These are phyloP conservation scores for Harpalus rubripes DNA, from an alignment of 2,888 invertebrate species.

Conservation along the genomic window DNA sequence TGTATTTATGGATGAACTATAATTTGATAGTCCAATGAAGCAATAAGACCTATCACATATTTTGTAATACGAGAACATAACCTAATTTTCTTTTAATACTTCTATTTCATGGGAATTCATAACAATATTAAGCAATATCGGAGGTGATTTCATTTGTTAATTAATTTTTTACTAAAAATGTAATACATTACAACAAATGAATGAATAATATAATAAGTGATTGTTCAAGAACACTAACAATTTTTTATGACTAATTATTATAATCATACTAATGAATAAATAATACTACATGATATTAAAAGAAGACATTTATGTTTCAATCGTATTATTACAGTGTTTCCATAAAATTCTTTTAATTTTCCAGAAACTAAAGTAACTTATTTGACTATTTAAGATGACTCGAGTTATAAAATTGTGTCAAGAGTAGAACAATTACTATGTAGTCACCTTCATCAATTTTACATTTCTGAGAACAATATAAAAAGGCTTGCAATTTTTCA, in stretches of 20 bases:
- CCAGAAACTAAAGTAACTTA: neutral
- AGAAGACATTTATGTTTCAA: neutral
- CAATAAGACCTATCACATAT: too few species aligned
- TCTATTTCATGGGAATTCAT: too few species aligned
- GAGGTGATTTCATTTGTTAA: too few species aligned
- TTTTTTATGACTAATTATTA: neutral
- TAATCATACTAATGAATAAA: neutral
- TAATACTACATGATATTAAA: neutral
- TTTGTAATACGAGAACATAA: too few species aligned
- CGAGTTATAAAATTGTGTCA: slow-evolving; percentile 50
- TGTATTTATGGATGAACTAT: too few species aligned
- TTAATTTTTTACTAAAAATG: neutral
- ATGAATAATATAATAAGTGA: neutral
- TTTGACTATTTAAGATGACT: neutral
- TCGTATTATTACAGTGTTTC: neutral
- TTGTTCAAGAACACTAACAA: neutral
- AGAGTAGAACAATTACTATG: slow-evolving; percentile 52
- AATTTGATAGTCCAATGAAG: too few species aligned
- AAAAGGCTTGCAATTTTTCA: neutral
- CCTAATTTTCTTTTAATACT: too few species aligned
- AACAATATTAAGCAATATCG: too few species aligned
- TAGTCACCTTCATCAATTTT: slow-evolving; percentile 37
- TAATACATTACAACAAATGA: neutral
- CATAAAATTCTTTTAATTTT: neutral
- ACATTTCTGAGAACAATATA: neutral